Percentiles rank a stretch among this genome's conserved stretches.
phyloP scores from a whole-genome alignment of 2,888 invertebrate genomes.

The Lasius fuliginosus region DNA sequence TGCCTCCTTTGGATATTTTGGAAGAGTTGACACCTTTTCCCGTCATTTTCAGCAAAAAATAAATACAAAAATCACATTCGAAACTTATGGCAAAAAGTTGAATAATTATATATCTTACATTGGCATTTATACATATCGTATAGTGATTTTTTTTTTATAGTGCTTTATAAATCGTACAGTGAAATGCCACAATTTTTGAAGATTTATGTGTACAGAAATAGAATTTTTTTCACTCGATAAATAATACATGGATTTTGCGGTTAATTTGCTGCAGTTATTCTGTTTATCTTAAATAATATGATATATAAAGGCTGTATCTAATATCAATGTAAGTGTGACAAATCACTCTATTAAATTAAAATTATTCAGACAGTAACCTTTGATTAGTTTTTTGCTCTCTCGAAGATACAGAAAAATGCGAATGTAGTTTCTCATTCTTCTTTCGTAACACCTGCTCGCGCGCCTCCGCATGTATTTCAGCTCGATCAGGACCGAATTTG shows the following conservation, averaged over 20 bases:
- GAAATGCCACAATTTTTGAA: not conserved
- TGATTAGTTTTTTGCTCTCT: not conserved
- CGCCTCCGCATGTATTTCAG: constrained; percentile 8
- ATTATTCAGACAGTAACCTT: not conserved
- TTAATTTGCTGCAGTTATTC: not conserved
- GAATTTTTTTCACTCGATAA: not conserved
- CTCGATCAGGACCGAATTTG: constrained; percentile 40
- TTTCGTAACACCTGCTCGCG: constrained; percentile 24
- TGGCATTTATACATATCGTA: not conserved
- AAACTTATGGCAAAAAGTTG: not conserved
- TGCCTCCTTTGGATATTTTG: not conserved
- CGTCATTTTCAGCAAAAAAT: not conserved
- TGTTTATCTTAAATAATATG: not conserved
- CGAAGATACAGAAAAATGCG: not conserved
- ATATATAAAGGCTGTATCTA: not conserved
- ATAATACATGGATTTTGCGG: not conserved
- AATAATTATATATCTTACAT: not conserved
- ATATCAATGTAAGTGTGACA: not conserved
- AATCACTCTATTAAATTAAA: not conserved
- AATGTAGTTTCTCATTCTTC: constrained; percentile 17
- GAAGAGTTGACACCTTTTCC: not conserved
- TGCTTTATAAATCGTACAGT: not conserved
- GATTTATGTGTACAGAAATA: not conserved
- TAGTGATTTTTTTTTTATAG: not conserved
- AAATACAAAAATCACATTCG: not conserved